Evolutionary conservation across 1,140 invertebrate genomes (phyloP).

Genomic region (Aphelenchoides besseyi): DNA sequence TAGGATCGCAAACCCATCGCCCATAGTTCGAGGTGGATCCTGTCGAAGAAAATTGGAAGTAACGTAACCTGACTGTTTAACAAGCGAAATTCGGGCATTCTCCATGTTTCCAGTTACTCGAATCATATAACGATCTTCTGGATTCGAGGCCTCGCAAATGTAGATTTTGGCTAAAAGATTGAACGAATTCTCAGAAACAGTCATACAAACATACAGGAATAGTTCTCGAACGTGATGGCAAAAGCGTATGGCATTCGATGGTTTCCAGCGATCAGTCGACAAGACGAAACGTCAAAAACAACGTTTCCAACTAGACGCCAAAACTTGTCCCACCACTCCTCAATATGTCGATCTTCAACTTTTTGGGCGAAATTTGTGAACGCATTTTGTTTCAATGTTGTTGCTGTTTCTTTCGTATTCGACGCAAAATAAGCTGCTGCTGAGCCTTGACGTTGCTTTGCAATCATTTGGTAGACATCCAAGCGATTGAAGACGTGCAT

Average conservation of each 20-base stretch:
- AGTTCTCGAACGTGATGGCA: conserved; percentile 78
- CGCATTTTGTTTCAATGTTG: conserved; percentile 63
- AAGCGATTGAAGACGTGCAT: conserved; percentile 92
- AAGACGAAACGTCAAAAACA: conserved; percentile 84
- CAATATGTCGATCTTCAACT: conserved; percentile 26
- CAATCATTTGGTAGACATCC: conserved; percentile 79
- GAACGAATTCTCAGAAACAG: background rate
- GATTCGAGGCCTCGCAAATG: conserved; percentile 77
- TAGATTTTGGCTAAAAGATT: conserved; percentile 51
- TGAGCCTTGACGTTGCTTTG: conserved; percentile 70
- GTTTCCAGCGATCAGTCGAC: conserved; percentile 92
- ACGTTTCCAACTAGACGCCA: conserved; percentile 92
- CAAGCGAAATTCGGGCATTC: conserved; percentile 74
- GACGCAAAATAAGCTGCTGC: background rate
- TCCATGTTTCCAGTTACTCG: conserved; percentile 88
- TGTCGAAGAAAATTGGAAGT: conserved; percentile 91
- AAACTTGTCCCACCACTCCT: conserved; percentile 71
- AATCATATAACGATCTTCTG: conserved; percentile 94
- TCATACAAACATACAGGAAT: conserved; percentile 38
- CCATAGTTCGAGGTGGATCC: conserved; percentile 93
- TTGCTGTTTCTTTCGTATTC: conserved; percentile 61
- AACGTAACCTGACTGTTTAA: conserved; percentile 65
- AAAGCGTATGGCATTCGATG: conserved; percentile 85
- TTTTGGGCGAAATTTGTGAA: conserved; percentile 19
- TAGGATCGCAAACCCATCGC: conserved; percentile 92